A percentile compares a stretch with the other conserved stretches of the same genome.
These are phyloP conservation scores for Hydriomena furcata DNA, from an alignment of 2,888 invertebrate species.

Conservation along the genomic window DNA sequence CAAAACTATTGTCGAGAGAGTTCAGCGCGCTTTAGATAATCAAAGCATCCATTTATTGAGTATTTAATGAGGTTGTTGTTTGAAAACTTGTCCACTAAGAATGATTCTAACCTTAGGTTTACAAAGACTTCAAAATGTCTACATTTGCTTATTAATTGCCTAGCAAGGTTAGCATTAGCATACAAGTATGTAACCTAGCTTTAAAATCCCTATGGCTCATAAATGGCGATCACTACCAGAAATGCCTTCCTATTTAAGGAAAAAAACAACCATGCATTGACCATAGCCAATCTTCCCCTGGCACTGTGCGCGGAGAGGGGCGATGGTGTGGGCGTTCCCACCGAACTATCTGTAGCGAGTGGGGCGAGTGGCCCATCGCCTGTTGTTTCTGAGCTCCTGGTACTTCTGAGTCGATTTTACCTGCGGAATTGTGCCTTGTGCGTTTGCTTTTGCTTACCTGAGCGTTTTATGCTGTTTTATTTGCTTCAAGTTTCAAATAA, in stretches of 20 bases:
- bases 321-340: slow-evolving; percentile 58
- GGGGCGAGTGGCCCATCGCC: slow-evolving; percentile 26
- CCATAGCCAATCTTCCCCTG: slow-evolving; percentile 37
- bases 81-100: too few relatives aligned
- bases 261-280: slow-evolving; percentile 31
- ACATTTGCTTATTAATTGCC: too few relatives aligned
- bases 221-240: slow-evolving; percentile 18
- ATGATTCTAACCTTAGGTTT: too few relatives aligned
- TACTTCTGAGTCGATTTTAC: slow-evolving; percentile 57
- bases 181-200: too few relatives aligned
- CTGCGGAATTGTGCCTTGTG: slow-evolving; percentile 42
- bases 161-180: too few relatives aligned
- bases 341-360: slow-evolving; percentile 24
- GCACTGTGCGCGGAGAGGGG: slow-evolving; percentile 49
- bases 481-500: too few relatives aligned
- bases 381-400: slow-evolving; percentile 59
- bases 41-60: too few relatives aligned
- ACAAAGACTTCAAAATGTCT: too few relatives aligned
- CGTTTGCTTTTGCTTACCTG: slow-evolving; percentile 12
- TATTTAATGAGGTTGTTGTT: too few relatives aligned
- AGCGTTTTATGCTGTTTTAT: too few relatives aligned
- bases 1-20: too few relatives aligned
- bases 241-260: slow-evolving; percentile 20
- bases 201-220: slow-evolving; percentile 11
- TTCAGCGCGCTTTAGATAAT: too few relatives aligned